phyloP scores from a whole-genome alignment of 2,888 invertebrate species.

The Lissonota sp. region DNA sequence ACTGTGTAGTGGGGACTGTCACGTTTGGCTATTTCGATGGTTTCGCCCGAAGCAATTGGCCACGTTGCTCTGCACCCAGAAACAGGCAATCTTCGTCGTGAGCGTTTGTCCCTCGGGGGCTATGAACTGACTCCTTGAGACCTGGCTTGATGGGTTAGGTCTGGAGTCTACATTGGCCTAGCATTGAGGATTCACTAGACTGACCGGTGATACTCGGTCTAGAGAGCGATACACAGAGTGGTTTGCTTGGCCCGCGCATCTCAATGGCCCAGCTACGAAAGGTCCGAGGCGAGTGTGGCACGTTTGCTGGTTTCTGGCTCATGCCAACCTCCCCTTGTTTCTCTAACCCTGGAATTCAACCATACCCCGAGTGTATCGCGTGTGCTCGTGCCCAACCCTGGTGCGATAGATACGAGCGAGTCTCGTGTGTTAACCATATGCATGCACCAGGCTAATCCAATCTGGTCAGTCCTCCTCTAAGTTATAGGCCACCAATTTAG shows the following conservation, averaged over 20 bases:
- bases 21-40: constrained; percentile 46
- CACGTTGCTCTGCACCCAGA: constrained; percentile 23
- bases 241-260: not conserved
- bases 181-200: constrained; percentile 1
- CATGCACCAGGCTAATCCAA: constrained; percentile 75
- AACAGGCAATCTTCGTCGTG: constrained; percentile 31
- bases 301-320: not conserved
- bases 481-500: constrained; percentile 75
- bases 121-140: constrained; percentile 29
- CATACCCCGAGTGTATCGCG: not conserved
- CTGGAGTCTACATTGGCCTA: too few species aligned
- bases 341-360: too few species aligned
- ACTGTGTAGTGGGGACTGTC: constrained; percentile 12
- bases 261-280: constrained; percentile 26
- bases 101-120: constrained; percentile 47
- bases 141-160: constrained; percentile 2
- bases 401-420: constrained; percentile 62
- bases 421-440: constrained; percentile 63
- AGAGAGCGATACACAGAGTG: constrained; percentile 11
- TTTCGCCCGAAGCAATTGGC: constrained; percentile 53
- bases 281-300: not conserved
- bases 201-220: constrained; percentile 17
- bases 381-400: constrained; percentile 24
- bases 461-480: constrained; percentile 71
- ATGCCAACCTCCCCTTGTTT: not conserved